These are phyloP conservation scores for Centrocercus urophasianus DNA, from an alignment of 2,113 vertebrate species.

Conservation along the genomic window DNA sequence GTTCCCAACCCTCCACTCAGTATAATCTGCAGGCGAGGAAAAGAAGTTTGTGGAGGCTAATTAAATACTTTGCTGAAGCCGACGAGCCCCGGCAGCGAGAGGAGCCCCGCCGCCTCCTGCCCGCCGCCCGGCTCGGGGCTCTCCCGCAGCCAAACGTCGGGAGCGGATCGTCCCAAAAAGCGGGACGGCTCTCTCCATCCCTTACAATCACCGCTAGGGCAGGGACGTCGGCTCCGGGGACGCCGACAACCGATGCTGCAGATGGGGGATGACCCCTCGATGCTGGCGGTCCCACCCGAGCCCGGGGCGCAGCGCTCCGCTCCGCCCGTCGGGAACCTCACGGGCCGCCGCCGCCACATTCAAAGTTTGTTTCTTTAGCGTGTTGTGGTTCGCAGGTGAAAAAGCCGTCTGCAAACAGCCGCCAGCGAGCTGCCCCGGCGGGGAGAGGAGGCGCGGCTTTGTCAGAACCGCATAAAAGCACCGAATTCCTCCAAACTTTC, in stretches of 20 bases:
- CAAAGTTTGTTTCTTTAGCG: slow-evolving; percentile 75
- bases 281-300: not conserved
- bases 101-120: not conserved
- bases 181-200: not conserved
- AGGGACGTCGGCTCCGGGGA: not conserved
- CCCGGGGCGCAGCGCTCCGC: not conserved
- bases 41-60: slow-evolving; percentile 81
- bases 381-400: slow-evolving; percentile 89
- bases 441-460: slow-evolving; percentile 81
- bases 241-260: not conserved
- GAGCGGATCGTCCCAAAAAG: not conserved
- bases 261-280: no score
- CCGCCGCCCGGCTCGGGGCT: not conserved
- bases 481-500: slow-evolving; percentile 93
- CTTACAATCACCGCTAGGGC: not conserved
- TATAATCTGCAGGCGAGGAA: slow-evolving; percentile 82
- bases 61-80: slow-evolving; percentile 81
- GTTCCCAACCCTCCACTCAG: slow-evolving; percentile 83
- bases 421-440: slow-evolving; percentile 78
- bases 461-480: slow-evolving; percentile 82
- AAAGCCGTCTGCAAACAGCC: slow-evolving; percentile 89
- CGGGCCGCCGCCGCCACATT: not conserved
- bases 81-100: slow-evolving; percentile 39
- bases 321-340: not conserved
- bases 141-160: not conserved